Base-by-base conservation (phyloP, 2,797 vertebrate species). In the Myiotriccus ornatus region DNA sequence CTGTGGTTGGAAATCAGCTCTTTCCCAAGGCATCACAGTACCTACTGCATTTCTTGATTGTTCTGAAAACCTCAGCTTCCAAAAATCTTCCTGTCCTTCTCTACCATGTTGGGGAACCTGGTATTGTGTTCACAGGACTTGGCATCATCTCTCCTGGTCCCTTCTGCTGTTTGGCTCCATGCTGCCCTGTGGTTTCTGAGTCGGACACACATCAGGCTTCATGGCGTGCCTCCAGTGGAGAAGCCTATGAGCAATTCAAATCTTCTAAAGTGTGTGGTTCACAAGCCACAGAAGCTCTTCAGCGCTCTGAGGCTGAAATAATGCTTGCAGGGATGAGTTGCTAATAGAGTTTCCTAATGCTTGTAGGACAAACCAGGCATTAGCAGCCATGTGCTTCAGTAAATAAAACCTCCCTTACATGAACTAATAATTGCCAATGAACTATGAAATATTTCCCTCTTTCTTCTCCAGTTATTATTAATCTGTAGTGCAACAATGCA, bases 161-260 rank as follows among this genome's bases (percentile, higher is more conserved):
- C 49, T 82, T 90, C 81, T 85, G 56, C 86, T 27, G 32, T 34
- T 56, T 23, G 47, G 56, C n/a, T 16, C 19, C n/a, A 9, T 0
- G 0, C 25, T 87, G 56, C 52, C 56, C 52, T 37, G 18, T 7
- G 7, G 56, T 46, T 78, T 44, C 53, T 0, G 0, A 74, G 30
- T 68, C 46, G 78, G 57, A 70, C 14, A 8, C 86, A 43, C 63
- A 37, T 50, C 19, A 47, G 68, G 9, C 68, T 83, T 28, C 4
- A 0, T 28, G 67, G 69, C 17, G 32, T 15, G 19, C 37, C 19
- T 82, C 59, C 3, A 10, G 35, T 0, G 10, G 28, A 92, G 75
- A 68, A 75, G 47, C 28, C 62, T 86, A 41, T 56, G 46, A 90
- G 63, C 59, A 73, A 75, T 41, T 57, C 76, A 43, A 12, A 37